Conservation (phyloP, 1,140 invertebrate genomes). For the Xylocopa sonorina region DNA sequence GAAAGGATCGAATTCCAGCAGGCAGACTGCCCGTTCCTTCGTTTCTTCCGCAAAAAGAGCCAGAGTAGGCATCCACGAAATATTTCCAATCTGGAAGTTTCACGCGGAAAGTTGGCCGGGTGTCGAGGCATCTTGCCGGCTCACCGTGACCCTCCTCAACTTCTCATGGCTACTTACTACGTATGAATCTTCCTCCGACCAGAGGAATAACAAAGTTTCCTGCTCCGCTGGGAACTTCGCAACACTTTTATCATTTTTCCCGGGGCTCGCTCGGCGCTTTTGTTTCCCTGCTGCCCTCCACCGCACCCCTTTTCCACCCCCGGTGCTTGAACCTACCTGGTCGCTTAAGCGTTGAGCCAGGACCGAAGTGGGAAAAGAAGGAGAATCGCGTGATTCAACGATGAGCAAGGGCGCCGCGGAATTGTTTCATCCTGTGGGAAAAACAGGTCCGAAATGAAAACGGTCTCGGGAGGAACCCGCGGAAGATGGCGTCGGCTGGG, state of each 20-base stretch:
- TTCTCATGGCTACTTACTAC: conserved; percentile 37
- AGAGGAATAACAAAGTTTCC: conserved; percentile 63
- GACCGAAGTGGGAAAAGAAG: neutral
- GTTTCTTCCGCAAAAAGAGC: no score
- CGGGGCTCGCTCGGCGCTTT: neutral
- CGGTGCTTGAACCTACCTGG: no score
- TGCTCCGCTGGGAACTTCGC: conserved; percentile 44
- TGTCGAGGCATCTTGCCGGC: conserved; percentile 41
- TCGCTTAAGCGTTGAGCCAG: neutral
- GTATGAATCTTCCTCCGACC: conserved; percentile 59
- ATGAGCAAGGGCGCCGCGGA: conserved; percentile 26
- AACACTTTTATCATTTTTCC: conserved; percentile 60
- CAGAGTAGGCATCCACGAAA: conserved; percentile 48
- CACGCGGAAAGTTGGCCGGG: conserved; percentile 53
- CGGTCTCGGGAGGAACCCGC: neutral
- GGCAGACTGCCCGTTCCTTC: no score
- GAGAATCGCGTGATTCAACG: conserved; percentile 34
- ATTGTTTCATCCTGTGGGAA: conserved; percentile 35
- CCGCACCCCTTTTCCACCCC: neutral
- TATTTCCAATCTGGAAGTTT: conserved; percentile 67
- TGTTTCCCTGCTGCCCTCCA: neutral
- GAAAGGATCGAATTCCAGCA: neutral
- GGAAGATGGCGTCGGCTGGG: neutral
- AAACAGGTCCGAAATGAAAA: conserved; percentile 31
- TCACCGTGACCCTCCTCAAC: conserved; percentile 32